phyloP scores from a whole-genome alignment of 92 coral and sea anemone genomes.

The Ricordea florida region DNA sequence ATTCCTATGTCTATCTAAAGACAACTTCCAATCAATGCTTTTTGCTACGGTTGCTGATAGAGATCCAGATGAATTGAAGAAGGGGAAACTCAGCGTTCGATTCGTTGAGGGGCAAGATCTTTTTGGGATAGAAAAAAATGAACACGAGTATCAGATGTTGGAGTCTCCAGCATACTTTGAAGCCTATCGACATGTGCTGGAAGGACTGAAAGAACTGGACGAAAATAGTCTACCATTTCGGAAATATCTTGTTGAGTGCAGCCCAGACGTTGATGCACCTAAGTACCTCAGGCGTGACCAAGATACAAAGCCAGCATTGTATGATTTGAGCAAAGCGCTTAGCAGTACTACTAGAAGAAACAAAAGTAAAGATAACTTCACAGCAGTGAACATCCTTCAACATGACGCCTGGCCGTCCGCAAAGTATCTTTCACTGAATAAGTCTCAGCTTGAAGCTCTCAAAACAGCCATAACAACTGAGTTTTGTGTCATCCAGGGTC shows the following conservation, averaged over 20 bases:
- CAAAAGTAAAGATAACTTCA: too few species aligned
- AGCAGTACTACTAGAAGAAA: not conserved
- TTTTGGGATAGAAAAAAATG: slow-evolving; percentile 37
- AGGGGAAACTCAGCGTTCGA: slow-evolving; percentile 50
- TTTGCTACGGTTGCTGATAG: slow-evolving; percentile 80
- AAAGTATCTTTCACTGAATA: slow-evolving; percentile 45
- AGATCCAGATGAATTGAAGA: slow-evolving; percentile 37
- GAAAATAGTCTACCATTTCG: slow-evolving; percentile 70
- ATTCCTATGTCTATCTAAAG: slow-evolving; percentile 67
- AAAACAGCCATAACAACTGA: slow-evolving; percentile 75
- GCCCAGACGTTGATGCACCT: slow-evolving; percentile 62
- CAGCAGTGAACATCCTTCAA: slow-evolving; percentile 23
- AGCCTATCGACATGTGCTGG: slow-evolving; percentile 75
- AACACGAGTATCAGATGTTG: slow-evolving; percentile 55
- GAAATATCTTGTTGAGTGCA: slow-evolving; percentile 70
- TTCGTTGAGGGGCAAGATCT: slow-evolving; percentile 60
- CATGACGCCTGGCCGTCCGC: slow-evolving; percentile 59
- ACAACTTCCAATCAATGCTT: slow-evolving; percentile 49
- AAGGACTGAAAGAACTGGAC: slow-evolving; percentile 60
- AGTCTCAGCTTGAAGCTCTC: slow-evolving; percentile 71
- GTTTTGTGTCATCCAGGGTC: slow-evolving; percentile 83
- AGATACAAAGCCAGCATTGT: slow-evolving; percentile 16
- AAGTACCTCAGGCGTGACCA: slow-evolving; percentile 48
- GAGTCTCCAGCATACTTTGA: slow-evolving; percentile 87
- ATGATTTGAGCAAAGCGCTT: slow-evolving; percentile 39